Percentiles rank a stretch among this genome's conserved stretches.
phyloP scores from a whole-genome alignment of 2,113 vertebrate genomes.

The Coregonus clupeaformis region DNA sequence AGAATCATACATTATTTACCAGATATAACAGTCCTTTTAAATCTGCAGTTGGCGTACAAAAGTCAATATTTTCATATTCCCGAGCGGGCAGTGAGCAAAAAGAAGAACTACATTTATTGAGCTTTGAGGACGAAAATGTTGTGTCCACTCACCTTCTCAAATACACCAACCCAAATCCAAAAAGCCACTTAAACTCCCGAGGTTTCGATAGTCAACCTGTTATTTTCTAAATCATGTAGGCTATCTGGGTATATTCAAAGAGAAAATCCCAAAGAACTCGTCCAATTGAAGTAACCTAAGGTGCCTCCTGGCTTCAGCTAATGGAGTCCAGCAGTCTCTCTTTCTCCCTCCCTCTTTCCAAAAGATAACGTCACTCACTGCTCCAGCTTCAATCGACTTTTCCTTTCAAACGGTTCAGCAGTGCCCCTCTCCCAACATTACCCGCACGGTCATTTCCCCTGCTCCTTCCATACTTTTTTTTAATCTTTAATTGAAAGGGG shows the following conservation, averaged over 20 bases:
- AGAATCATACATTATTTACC: too few species aligned
- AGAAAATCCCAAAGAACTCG: conserved; percentile 44
- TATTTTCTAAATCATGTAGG: conserved; percentile 55
- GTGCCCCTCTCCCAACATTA: conserved; percentile 4
- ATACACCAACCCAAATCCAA: conserved; percentile 45
- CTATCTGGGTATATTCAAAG: conserved; percentile 30
- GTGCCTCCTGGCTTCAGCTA: conserved; percentile 71
- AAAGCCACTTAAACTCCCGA: conserved; percentile 48
- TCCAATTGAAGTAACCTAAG: conserved; percentile 72
- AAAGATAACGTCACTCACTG: conserved; percentile 70
- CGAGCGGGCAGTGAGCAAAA: conserved; percentile 22
- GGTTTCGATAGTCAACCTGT: conserved; percentile 36
- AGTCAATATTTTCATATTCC: background rate
- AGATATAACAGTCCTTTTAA: too few species aligned
- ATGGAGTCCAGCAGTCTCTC: conserved; percentile 76
- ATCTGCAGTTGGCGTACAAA: background rate
- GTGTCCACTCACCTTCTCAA: conserved; percentile 73
- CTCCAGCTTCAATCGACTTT: conserved; percentile 64
- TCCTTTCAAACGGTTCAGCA: conserved; percentile 58
- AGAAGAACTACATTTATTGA: background rate
- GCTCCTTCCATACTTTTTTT: conserved; percentile 14
- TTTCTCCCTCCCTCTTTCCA: conserved; percentile 52
- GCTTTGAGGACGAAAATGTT: conserved; percentile 38
- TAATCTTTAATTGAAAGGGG: background rate
- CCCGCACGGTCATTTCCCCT: conserved; percentile 29